Evolutionary conservation across 2,888 invertebrate species (phyloP).

Genomic region (Eilema griseolum): DNA sequence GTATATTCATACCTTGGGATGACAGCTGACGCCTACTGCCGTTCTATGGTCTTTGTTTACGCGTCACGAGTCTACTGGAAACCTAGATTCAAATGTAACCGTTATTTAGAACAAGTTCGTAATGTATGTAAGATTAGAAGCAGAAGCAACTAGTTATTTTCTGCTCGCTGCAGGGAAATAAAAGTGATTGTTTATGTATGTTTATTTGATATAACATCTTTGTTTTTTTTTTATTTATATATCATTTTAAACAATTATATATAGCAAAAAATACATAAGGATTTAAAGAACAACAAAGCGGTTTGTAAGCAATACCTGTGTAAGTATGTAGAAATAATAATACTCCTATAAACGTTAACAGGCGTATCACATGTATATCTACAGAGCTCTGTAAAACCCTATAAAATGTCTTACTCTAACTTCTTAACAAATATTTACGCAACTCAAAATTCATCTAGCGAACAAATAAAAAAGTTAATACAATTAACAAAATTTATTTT

Average conservation of each 20-base stretch:
- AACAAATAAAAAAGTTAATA: slow-evolving; percentile 13
- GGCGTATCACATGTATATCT: no score
- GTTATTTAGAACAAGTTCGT: neutral
- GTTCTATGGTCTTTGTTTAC: slow-evolving; percentile 38
- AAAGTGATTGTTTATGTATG: neutral
- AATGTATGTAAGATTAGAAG: no score
- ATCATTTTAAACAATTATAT: no score
- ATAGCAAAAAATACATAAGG: no score
- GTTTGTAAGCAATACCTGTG: no score
- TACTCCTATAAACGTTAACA: no score
- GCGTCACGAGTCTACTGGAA: slow-evolving; percentile 31
- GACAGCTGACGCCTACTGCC: slow-evolving; percentile 38
- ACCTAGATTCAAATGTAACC: slow-evolving; percentile 1
- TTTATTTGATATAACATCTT: no score
- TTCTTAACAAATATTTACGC: slow-evolving; percentile 5
- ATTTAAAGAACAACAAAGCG: no score
- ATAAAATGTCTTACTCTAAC: neutral
- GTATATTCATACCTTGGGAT: slow-evolving; percentile 26
- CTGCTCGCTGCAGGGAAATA: neutral
- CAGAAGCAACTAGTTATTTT: no score
- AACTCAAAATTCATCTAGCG: neutral
- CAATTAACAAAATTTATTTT: slow-evolving; percentile 9
- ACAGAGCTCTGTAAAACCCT: neutral
- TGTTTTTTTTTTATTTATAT: no score
- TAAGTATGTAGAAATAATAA: no score